Percentiles rank a stretch among this genome's conserved stretches.
phyloP scores from a whole-genome alignment of 2,797 vertebrate species.

The Oreortyx pictus region DNA sequence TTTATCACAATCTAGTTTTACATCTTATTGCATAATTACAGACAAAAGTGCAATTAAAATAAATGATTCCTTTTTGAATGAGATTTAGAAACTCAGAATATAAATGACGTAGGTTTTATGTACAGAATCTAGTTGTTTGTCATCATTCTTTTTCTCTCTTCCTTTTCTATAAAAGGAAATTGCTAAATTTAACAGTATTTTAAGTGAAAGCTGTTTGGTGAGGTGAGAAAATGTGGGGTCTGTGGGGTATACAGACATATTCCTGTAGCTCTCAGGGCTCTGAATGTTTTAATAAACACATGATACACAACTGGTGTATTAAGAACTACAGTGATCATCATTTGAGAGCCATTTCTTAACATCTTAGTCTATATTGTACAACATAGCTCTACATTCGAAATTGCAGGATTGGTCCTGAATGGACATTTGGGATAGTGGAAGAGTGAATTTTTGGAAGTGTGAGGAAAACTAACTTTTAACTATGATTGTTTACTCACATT shows the following conservation, averaged over 20 bases:
- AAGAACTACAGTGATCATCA: not conserved
- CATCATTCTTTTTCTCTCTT: not conserved
- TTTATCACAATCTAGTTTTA: not conserved
- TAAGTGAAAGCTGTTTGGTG: not conserved
- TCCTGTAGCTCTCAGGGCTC: not conserved
- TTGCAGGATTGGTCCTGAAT: not conserved
- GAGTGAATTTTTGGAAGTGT: not conserved
- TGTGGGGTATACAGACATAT: not conserved
- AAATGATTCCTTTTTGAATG: not conserved
- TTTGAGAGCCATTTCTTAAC: not conserved
- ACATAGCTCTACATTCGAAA: rapidly evolving
- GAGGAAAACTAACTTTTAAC: not conserved
- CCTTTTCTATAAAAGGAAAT: not conserved
- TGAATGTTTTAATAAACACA: not conserved
- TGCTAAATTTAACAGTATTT: not conserved
- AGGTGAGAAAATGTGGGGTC: not conserved
- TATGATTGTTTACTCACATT: rapidly evolving
- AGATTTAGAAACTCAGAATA: not conserved
- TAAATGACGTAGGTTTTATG: not conserved
- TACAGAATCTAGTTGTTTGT: not conserved
- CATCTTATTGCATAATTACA: not conserved
- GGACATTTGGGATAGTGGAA: not conserved
- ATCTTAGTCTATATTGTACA: not conserved
- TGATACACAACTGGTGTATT: not conserved
- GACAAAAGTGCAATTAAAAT: not conserved